Percentiles rank a stretch among this genome's conserved stretches.
Evolutionary conservation across 2,888 invertebrate genomes (phyloP).

Genomic region (Amaurobius ferox): DNA sequence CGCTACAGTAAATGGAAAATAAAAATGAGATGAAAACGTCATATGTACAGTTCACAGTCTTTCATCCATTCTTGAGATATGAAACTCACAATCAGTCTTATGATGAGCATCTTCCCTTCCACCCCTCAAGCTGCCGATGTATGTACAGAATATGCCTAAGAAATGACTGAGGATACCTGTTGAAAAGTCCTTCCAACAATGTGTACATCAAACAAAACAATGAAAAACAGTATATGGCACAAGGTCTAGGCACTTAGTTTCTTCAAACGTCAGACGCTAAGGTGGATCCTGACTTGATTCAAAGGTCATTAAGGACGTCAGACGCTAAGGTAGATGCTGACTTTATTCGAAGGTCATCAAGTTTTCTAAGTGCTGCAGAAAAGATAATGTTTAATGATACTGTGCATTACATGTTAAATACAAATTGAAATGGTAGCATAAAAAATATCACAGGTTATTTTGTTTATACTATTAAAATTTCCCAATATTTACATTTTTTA

Average conservation of each 20-base stretch:
- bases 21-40: background rate
- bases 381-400: too few relatives aligned
- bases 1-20: background rate
- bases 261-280: constrained; percentile 25
- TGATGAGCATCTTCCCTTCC: too few relatives aligned
- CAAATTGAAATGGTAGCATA: too few relatives aligned
- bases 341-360: constrained; percentile 67
- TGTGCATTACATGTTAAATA: too few relatives aligned
- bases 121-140: background rate
- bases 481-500: too few relatives aligned
- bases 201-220: constrained; percentile 15
- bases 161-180: background rate
- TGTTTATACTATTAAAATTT: too few relatives aligned
- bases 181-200: background rate
- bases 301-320: background rate
- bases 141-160: background rate
- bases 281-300: too few relatives aligned
- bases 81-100: background rate
- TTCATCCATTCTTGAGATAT: background rate
- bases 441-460: too few relatives aligned
- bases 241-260: constrained; percentile 69
- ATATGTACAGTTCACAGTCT: background rate
- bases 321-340: background rate
- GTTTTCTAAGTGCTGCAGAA: constrained; percentile 62
- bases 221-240: constrained; percentile 66